Conservation (phyloP, 2,888 invertebrate genomes). For the Strigamia crassipes region DNA sequence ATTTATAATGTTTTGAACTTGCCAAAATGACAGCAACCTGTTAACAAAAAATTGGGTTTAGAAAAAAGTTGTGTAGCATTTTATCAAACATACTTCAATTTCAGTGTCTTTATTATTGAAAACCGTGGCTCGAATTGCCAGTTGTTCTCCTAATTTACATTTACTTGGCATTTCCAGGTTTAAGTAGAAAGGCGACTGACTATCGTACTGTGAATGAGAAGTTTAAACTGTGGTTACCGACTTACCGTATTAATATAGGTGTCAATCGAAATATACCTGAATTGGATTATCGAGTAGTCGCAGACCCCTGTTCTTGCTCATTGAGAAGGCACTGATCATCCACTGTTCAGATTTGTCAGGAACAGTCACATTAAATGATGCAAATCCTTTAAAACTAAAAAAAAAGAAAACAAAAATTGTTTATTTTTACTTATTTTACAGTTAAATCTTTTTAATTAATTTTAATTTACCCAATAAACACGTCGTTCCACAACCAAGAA, state of each 20-base stretch:
- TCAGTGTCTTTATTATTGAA: slow-evolving; percentile 90
- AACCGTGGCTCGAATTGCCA: slow-evolving; percentile 87
- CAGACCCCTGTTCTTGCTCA: slow-evolving; percentile 83
- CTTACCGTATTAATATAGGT: neutral
- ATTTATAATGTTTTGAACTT: slow-evolving; percentile 76
- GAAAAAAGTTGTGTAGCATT: neutral
- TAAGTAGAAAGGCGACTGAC: slow-evolving; percentile 90
- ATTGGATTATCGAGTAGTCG: slow-evolving; percentile 82
- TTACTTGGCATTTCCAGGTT: slow-evolving; percentile 86
- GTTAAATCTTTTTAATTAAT: slow-evolving; percentile 36
- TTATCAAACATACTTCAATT: slow-evolving; percentile 59
- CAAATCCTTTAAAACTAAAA: slow-evolving; percentile 78
- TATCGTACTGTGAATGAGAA: slow-evolving; percentile 70
- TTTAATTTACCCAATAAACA: slow-evolving; percentile 71
- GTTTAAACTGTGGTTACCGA: neutral
- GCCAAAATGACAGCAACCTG: slow-evolving; percentile 86
- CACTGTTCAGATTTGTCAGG: slow-evolving; percentile 83
- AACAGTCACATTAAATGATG: slow-evolving; percentile 83
- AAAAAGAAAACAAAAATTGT: too few relatives aligned
- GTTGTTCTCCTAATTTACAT: slow-evolving; percentile 88
- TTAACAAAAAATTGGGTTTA: neutral
- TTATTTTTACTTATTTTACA: neutral
- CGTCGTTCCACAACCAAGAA: slow-evolving; percentile 93
- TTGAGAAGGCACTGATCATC: slow-evolving; percentile 91
- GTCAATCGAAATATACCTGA: slow-evolving; percentile 63